Percentiles rank a stretch among this genome's conserved stretches.
Evolutionary conservation across 1,140 invertebrate genomes (phyloP).

Genomic region (Oedothorax gibbosus): DNA sequence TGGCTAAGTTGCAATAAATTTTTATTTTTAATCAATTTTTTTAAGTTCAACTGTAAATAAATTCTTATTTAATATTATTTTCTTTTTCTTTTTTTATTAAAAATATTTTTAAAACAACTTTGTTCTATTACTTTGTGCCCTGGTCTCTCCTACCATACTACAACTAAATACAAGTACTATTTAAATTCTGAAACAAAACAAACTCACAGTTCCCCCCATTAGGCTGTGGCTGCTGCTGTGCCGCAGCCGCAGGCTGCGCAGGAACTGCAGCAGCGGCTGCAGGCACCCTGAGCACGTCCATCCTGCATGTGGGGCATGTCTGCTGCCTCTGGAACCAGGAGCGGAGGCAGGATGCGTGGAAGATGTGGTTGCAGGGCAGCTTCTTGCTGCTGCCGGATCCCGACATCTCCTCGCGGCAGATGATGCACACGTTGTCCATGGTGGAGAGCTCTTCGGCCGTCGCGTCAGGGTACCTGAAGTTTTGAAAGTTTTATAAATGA

Average conservation of each 20-base stretch:
- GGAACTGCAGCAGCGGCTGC: conserved; percentile 35
- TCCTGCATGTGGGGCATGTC: conserved; percentile 98
- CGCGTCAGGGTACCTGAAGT: conserved; percentile 84
- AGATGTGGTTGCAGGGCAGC: conserved; percentile 99
- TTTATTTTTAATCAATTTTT: no score
- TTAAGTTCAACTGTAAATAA: no score
- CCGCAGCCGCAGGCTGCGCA: conserved; percentile 27
- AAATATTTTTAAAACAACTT: no score
- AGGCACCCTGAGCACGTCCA: conserved; percentile 89
- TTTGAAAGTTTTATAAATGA: neutral
- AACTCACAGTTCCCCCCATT: conserved; percentile 39
- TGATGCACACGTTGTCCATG: conserved; percentile 98
- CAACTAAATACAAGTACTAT: no score
- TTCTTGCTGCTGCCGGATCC: conserved; percentile 85
- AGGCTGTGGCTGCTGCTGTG: conserved; percentile 57
- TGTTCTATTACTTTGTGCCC: no score
- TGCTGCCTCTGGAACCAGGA: conserved; percentile 99
- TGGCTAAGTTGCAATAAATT: no score
- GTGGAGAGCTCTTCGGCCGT: conserved; percentile 92
- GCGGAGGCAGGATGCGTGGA: conserved; percentile 97
- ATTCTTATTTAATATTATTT: no score
- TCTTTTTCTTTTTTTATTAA: no score
- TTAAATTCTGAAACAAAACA: no score
- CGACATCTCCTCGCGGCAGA: conserved; percentile 87
- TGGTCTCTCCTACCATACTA: no score